Evolutionary conservation across 2,888 invertebrate species (phyloP).

Genomic region (Tanypteryx hageni): DNA sequence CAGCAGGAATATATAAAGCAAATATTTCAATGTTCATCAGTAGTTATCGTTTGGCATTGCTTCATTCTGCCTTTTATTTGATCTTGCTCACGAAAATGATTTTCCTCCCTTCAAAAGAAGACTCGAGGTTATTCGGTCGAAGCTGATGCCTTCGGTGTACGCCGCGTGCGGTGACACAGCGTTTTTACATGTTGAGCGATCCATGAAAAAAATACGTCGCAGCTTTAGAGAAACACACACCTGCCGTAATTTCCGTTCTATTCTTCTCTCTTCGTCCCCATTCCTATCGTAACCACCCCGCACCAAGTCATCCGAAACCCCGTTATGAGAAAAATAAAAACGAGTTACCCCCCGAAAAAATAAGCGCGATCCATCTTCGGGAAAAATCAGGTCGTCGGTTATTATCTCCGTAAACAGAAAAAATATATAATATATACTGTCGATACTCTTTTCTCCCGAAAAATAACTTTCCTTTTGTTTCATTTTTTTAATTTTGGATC

Average conservation of each 20-base stretch:
- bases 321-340: not conserved
- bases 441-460: constrained; percentile 2
- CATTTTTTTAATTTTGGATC: not conserved
- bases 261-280: not conserved
- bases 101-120: not conserved
- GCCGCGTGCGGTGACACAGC: not conserved
- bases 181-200: not conserved
- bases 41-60: no score
- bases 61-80: no score
- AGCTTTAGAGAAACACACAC: not conserved
- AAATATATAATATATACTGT: not conserved
- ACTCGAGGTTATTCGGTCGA: not conserved
- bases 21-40: no score
- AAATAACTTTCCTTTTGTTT: not conserved
- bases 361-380: not conserved
- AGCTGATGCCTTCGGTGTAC: not conserved
- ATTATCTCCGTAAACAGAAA: constrained; percentile 11
- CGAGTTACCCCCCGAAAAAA: not conserved
- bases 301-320: not conserved
- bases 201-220: not conserved
- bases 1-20: no score
- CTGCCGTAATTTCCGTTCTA: not conserved
- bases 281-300: not conserved
- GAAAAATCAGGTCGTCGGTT: not conserved
- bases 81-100: no score